A percentile compares a stretch with the other conserved stretches of the same genome.
Evolutionary conservation across 2,797 vertebrate species (phyloP).

Genomic region (Poliocrania exsul): DNA sequence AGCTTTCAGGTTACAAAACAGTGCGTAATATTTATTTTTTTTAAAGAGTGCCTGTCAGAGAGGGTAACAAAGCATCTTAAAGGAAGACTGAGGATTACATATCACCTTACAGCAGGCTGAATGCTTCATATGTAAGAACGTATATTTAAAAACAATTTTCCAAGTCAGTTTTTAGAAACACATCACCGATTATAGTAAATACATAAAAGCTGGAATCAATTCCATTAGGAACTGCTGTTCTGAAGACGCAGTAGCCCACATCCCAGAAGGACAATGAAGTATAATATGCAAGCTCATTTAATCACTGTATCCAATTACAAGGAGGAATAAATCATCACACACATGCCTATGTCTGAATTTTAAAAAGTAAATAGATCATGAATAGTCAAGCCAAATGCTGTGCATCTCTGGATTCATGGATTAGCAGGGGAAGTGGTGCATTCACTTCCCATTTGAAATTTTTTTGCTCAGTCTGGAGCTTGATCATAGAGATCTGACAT

Average conservation of each 20-base stretch:
- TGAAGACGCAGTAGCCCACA: neutral
- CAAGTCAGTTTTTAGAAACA: neutral
- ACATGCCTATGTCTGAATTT: slow-evolving; percentile 27
- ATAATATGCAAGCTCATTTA: slow-evolving; percentile 51
- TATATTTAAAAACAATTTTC: neutral
- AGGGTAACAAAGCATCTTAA: neutral
- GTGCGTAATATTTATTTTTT: neutral
- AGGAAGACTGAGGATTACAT: neutral
- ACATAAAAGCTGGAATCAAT: neutral
- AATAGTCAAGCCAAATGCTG: neutral
- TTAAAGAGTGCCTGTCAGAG: neutral
- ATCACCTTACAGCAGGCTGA: neutral
- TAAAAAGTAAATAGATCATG: slow-evolving; percentile 42
- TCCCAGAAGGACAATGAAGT: slow-evolving; percentile 53
- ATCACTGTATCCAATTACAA: slow-evolving; percentile 57
- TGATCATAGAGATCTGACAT: neutral
- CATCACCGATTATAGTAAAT: neutral
- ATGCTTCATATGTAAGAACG: neutral
- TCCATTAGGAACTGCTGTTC: slow-evolving; percentile 4
- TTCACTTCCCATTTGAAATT: neutral
- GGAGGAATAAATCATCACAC: slow-evolving; percentile 49
- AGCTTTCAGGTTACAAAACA: neutral
- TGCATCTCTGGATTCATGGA: neutral
- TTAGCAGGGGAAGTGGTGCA: neutral
- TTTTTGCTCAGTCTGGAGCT: neutral